Evolutionary conservation across 2,113 vertebrate species (phyloP), one percentile per base, ranked within the genome.

Genomic region (Ardeotis arabs): DNA sequence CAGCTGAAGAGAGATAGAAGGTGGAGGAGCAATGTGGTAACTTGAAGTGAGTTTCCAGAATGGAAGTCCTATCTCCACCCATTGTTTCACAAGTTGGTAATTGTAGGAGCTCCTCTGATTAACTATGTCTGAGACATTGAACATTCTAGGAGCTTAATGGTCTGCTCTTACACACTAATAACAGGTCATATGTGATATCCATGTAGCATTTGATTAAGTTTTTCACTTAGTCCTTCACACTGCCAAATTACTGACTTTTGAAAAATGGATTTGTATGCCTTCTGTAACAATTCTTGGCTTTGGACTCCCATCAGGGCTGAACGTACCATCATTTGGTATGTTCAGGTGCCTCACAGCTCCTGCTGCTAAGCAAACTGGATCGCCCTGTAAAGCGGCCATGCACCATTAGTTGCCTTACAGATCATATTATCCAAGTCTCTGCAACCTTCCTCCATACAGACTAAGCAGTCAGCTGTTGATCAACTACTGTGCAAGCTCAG

Each of bases 1-100:
- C 35, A 80, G 47, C 86, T 92, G 50, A 70, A 79, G 63, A 67
- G 84, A 82, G 66, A 35, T 23, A 82, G 49, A 56, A 8, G 11
- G 70, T 68, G 33, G 49, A 82, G 39, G 24, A 90, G 24, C 80
- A 60, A 7, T 68, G 53, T 83, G 1, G 4, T 73, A 83, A 94
- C 70, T 62, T 73, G 53, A 85, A 79, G 78, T 52, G 33, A 33
- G 55, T 95, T 89, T 89, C 80, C 58, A 69, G 72, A 92, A 64
- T 16, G 56, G 27, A 76, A 86, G 33, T 83, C 39, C 52, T 72
- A 2, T 64, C 89, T 90, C 91, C 89, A 90, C 91, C 86, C 80
- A 20, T 49, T 73, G 62, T 96, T 96, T 96, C 93, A 83, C 79
- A 93, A 95, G 82, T 60, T 81, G 45, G 18, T 14, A 27, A 35